These are phyloP conservation scores for Loris lydekkerianus DNA, from an alignment of 2,797 vertebrate species.

Conservation along the genomic window DNA sequence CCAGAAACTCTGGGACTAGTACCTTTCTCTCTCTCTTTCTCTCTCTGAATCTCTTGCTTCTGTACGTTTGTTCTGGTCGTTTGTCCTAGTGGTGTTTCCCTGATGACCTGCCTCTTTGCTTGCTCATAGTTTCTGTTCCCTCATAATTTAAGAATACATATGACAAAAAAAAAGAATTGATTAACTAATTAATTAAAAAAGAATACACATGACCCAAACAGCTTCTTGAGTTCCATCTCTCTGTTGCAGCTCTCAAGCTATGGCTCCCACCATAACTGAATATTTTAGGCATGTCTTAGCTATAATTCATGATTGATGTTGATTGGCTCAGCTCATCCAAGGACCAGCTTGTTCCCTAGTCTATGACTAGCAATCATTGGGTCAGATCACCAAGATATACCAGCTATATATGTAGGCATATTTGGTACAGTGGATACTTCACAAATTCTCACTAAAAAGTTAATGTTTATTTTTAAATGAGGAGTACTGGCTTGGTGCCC, in stretches of 20 bases:
- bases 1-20: background rate
- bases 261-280: background rate
- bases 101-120: background rate
- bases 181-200: too few relatives aligned
- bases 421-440: background rate
- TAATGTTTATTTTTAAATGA: conserved; percentile 8
- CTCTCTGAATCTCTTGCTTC: background rate
- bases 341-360: background rate
- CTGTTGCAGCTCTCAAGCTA: background rate
- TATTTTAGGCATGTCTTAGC: background rate
- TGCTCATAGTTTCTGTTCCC: background rate
- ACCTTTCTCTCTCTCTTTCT: background rate
- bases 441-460: background rate
- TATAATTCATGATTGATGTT: background rate
- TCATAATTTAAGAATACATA: background rate
- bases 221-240: background rate
- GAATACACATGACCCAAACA: too few relatives aligned
- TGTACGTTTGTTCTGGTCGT: background rate
- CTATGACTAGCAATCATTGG: background rate
- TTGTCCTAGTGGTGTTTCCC: background rate
- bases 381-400: background rate
- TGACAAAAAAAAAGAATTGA: too few relatives aligned
- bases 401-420: background rate
- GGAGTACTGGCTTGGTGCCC: background rate
- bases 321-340: background rate